Evolutionary conservation across 1,140 invertebrate genomes (phyloP), one percentile per base, ranked within the genome.

Genomic region (Hermetia illucens): DNA sequence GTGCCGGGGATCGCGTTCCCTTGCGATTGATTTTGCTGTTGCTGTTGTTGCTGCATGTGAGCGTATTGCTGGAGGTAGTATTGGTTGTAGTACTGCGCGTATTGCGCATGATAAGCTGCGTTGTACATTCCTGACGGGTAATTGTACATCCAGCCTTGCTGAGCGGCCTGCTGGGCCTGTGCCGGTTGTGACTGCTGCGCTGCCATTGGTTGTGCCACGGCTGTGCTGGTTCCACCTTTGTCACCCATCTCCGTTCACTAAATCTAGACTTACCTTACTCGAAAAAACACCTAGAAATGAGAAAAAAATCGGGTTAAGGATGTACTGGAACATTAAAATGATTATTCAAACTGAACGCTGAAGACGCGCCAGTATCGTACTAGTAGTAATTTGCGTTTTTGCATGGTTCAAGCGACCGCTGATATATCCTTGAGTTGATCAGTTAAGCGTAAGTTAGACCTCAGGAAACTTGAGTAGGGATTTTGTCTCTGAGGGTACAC

Each of bases 21-120:
- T 27, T 27, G 24, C 13, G 55, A 51, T 36, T 55, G 51, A 44
- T 52, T 52, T 45, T 49, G 46, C 39, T 43, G 38, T 15, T 51
- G 44, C 18, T 52, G 51, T 21, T 54, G 52, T 20, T 48, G 49
- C 29, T 48, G 45, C 30, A 32, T 13, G 6, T 32, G 30, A 17
- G 30, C 30, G 13, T 32, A 32, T 13, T 32, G 30, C 30, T n/a
- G n/a, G n/a, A 32, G 10, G 30, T 32, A 32, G 17, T 32, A 32
- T 32, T 10, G 5, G 30, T 32, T 8, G 24, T 27, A 32, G 40
- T 57, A 52, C 36, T 58, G 55, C 13, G 31, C 30, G 13, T 34
- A 38, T 34, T 40, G 42, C 8, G 24, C 24, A 27, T 8, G 8
- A 13, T 27, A 27, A n/a, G n/a, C n/a, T 13, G 24, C 24, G 24